Base-by-base conservation (phyloP, 35 echinoderm and acorn worm species). In the Ophiothrix spiculata region DNA sequence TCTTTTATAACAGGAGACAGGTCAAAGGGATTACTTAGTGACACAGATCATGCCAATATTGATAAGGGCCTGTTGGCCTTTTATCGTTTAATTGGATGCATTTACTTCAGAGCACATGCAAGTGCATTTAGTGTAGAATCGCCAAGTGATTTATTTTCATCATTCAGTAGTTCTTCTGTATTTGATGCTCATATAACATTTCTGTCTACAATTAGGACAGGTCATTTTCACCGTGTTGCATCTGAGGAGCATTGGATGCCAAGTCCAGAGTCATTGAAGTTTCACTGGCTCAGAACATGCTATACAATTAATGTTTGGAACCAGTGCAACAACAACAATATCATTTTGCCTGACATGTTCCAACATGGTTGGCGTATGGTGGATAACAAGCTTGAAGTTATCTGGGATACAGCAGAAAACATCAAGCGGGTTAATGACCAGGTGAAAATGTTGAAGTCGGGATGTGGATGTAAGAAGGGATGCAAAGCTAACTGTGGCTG, bases 61-160 rank as follows among this genome's bases (percentile, higher is more conserved):
- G 75, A 87, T 0, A 32, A 37, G 46, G 86, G 86, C 19, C 35
- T 87, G n/a, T 29, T 87, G 21, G 64, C 86, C 34, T 87, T 87
- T 80, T 87, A 87, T 80, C 74, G 86, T 16, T 46, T 87, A 4
- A 39, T 87, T 87, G 86, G 86, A 0, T 79, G 28, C 60, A 77
- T 87, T 31, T 87, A 87, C 56, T 87, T 87, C 39, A 45, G 56
- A 33, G 40, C 36, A 35, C 86, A 87, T 69, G 8, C 56, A 33
- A 25, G 39, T 56, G 86, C 76, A 21, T 87, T 87, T 39, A 15
- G 28, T 45, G 23, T 37, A 60, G 31, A 37, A 31, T 56, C 76
- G 23, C 75, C 86, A 33, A 32, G 64, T 41, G 86, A 87, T 13
- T 46, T 87, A 21, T 78, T 10, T 78, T 33, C 76, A 33, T 12